phyloP scores from a whole-genome alignment of 2,888 invertebrate species.

The Hirtodrosophila alboralis region DNA sequence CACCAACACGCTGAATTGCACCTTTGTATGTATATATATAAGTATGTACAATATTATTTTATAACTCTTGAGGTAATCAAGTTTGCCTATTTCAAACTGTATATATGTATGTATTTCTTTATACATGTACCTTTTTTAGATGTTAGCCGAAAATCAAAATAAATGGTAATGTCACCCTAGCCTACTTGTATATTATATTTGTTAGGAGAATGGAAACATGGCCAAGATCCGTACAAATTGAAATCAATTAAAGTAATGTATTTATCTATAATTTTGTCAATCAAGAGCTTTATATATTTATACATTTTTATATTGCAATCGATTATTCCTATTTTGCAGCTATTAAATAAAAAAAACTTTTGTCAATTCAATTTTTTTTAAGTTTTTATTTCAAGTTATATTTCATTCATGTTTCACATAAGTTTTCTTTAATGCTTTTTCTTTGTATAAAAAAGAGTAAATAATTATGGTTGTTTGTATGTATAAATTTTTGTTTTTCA shows the following conservation, averaged over 20 bases:
- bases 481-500: slow-evolving; percentile 69
- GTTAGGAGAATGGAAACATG: too few relatives aligned
- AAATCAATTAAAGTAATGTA: too few relatives aligned
- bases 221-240: too few relatives aligned
- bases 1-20: slow-evolving; percentile 48
- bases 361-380: slow-evolving; percentile 65
- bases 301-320: too few relatives aligned
- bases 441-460: slow-evolving; percentile 82
- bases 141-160: slow-evolving; percentile 63
- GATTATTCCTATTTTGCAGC: too few relatives aligned
- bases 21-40: slow-evolving; percentile 39
- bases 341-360: slow-evolving; percentile 12
- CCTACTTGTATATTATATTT: neutral
- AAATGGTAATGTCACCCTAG: slow-evolving; percentile 52
- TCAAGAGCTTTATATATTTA: too few relatives aligned
- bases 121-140: slow-evolving; percentile 62
- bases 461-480: slow-evolving; percentile 75
- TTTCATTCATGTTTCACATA: slow-evolving; percentile 82
- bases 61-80: slow-evolving; percentile 41
- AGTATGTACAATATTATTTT: slow-evolving; percentile 49
- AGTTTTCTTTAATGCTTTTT: slow-evolving; percentile 70
- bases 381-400: slow-evolving; percentile 80
- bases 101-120: slow-evolving; percentile 52
- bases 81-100: slow-evolving; percentile 35
- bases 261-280: too few relatives aligned